Conservation (phyloP, 2,888 invertebrate species). For the Abscondita cerata region DNA sequence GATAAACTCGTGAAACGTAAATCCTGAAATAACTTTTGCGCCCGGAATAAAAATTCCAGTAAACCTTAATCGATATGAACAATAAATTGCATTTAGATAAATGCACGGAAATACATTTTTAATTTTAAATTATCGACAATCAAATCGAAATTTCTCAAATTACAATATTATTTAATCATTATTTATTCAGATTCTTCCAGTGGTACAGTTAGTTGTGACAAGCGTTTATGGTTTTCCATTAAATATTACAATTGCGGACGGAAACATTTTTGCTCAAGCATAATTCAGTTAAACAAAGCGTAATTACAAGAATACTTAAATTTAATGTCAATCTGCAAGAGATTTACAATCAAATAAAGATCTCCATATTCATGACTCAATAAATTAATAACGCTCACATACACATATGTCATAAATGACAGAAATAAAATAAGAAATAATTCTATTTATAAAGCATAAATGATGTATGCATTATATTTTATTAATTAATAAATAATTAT, state of each 20-base stretch:
- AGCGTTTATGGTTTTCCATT: conserved; percentile 22
- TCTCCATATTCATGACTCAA: too few relatives aligned
- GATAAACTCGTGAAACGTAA: conserved; percentile 12
- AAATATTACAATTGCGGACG: too few relatives aligned
- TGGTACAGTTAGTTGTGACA: conserved; percentile 19
- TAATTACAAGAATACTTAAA: too few relatives aligned
- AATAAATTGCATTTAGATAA: not conserved
- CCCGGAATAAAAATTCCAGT: conserved; percentile 3
- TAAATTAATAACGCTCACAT: too few relatives aligned
- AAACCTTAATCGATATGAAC: not conserved
- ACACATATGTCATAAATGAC: too few relatives aligned
- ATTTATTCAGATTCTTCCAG: conserved; percentile 11
- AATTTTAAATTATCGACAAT: conserved; percentile 15
- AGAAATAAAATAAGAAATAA: too few relatives aligned
- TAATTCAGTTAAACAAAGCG: too few relatives aligned
- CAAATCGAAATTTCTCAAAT: not conserved
- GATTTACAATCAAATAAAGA: too few relatives aligned
- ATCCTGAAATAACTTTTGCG: conserved; percentile 8
- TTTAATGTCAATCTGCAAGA: too few relatives aligned
- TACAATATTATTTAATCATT: conserved; percentile 4
- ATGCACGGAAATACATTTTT: not conserved
- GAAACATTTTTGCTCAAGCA: too few relatives aligned
- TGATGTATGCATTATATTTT: not conserved
- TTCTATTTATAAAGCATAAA: too few relatives aligned
- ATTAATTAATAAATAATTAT: conserved; percentile 1